These are phyloP conservation scores for Drosophila oshimai DNA, from an alignment of 1,140 invertebrate species.

Conservation along the genomic window DNA sequence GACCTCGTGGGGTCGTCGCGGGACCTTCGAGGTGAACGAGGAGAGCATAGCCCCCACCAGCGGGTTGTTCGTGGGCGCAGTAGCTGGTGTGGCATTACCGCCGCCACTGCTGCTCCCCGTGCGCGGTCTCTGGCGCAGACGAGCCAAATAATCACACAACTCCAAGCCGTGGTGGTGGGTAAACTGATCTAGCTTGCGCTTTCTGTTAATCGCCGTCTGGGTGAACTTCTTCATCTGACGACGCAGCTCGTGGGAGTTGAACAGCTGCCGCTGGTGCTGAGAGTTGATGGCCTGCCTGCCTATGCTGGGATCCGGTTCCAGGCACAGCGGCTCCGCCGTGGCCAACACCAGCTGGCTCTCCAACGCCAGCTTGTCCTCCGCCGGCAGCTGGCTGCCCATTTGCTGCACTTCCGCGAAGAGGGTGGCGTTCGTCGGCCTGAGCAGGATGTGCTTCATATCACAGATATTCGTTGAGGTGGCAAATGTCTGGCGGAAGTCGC, in stretches of 20 bases:
- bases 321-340: constrained; percentile 92
- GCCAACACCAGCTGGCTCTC: constrained; percentile 93
- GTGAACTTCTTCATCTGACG: constrained; percentile 89
- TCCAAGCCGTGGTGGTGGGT: constrained; percentile 90
- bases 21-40: constrained; percentile 79
- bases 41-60: constrained; percentile 78
- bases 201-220: constrained; percentile 91
- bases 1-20: constrained; percentile 71
- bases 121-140: constrained; percentile 74
- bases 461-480: constrained; percentile 87
- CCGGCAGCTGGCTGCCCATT: constrained; percentile 76
- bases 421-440: constrained; percentile 94
- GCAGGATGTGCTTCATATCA: constrained; percentile 92
- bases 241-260: constrained; percentile 89
- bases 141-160: constrained; percentile 86
- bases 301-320: constrained; percentile 92
- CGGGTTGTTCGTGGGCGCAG: constrained; percentile 69
- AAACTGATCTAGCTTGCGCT: constrained; percentile 93
- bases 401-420: constrained; percentile 79
- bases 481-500: constrained; percentile 92
- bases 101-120: constrained; percentile 44
- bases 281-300: constrained; percentile 89
- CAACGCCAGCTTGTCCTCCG: constrained; percentile 90
- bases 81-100: constrained; percentile 80
- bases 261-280: constrained; percentile 88